A percentile compares a stretch with the other conserved stretches of the same genome.
Conservation (phyloP, 2,113 vertebrate genomes). For the Epinephelus fuscoguttatus region DNA sequence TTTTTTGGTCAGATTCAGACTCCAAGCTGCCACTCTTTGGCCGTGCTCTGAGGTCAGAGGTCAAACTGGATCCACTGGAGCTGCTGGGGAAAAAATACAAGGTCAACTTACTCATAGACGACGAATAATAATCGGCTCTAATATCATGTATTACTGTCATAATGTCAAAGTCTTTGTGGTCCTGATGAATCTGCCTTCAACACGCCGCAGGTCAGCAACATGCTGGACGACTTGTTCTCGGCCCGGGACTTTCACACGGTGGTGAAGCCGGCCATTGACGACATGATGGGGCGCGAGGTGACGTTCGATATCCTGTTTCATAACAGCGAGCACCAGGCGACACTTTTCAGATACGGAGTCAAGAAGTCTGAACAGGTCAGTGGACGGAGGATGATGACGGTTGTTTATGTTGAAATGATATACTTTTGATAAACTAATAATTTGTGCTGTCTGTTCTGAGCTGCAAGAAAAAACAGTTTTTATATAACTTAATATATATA, state of each 20-base stretch:
- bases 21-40: conserved; percentile 81
- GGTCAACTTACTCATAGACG: conserved; percentile 24
- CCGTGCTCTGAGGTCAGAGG: conserved; percentile 80
- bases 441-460: not conserved
- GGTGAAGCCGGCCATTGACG: conserved; percentile 83
- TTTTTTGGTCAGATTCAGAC: conserved; percentile 77
- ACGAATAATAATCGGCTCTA: too few relatives aligned
- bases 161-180: too few relatives aligned
- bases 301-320: conserved; percentile 87
- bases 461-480: too few relatives aligned
- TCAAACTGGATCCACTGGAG: conserved; percentile 84
- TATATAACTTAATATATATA: too few relatives aligned
- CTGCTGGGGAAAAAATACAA: conserved; percentile 82
- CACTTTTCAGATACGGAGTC: conserved; percentile 82
- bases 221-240: conserved; percentile 77
- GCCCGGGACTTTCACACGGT: conserved; percentile 79
- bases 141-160: too few relatives aligned
- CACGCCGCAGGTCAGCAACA: conserved; percentile 79
- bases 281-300: conserved; percentile 77
- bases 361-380: conserved; percentile 84
- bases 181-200: too few relatives aligned
- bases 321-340: conserved; percentile 88
- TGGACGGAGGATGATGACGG: too few relatives aligned
- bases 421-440: too few relatives aligned
- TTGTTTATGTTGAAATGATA: too few relatives aligned